Conservation (phyloP, 2,797 vertebrate genomes). For the Gymnocypris eckloni region DNA sequence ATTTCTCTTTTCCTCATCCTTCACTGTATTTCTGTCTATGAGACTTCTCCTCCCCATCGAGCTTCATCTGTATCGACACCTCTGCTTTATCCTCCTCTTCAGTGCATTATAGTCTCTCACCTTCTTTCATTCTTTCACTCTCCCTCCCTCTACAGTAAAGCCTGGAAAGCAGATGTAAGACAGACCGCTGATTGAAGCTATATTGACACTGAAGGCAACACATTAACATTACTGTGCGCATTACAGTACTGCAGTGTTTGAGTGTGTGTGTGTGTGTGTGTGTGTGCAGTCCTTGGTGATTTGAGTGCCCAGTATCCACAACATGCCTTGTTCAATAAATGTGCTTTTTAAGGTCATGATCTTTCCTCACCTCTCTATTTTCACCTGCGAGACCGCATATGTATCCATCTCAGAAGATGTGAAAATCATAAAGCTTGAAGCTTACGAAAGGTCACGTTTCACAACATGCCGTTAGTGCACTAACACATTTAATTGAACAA, state of each 20-base stretch:
- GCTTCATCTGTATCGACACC: slow-evolving; percentile 44
- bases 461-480: neutral
- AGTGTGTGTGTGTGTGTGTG: slow-evolving; percentile 38
- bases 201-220: slow-evolving; percentile 70
- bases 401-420: neutral
- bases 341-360: slow-evolving; percentile 15
- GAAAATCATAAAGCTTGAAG: neutral
- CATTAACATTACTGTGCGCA: slow-evolving; percentile 70
- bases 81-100: slow-evolving; percentile 34
- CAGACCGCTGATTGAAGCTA: slow-evolving; percentile 63
- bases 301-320: slow-evolving; percentile 22
- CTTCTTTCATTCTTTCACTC: slow-evolving; percentile 42
- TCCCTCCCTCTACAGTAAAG: slow-evolving; percentile 72
- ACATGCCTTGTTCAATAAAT: slow-evolving; percentile 28
- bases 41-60: slow-evolving; percentile 27
- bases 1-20: slow-evolving; percentile 26
- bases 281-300: slow-evolving; percentile 20
- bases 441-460: slow-evolving; percentile 16
- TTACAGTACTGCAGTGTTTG: slow-evolving; percentile 69
- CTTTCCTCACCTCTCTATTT: slow-evolving; percentile 8
- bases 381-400: neutral
- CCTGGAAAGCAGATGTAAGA: slow-evolving; percentile 71
- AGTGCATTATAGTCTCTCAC: slow-evolving; percentile 24
- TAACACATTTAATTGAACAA: neutral
- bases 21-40: slow-evolving; percentile 24